A percentile compares a stretch with the other conserved stretches of the same genome.
These are phyloP conservation scores for Pomacea canaliculata DNA, from an alignment of 2,888 invertebrate species.

Conservation along the genomic window DNA sequence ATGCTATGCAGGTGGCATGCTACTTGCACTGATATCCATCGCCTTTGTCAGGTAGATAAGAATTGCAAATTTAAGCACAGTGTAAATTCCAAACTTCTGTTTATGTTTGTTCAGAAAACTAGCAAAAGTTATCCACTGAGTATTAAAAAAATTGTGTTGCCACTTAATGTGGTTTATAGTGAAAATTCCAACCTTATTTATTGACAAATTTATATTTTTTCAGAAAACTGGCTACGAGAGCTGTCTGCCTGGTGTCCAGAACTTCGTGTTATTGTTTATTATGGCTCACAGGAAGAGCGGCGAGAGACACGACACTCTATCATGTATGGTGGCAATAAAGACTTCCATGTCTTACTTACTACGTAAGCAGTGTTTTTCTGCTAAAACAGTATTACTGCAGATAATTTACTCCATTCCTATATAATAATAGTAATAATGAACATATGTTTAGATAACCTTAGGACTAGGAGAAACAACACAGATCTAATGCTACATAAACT, in stretches of 20 bases:
- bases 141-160: no score
- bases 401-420: not conserved
- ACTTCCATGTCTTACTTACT: constrained; percentile 87
- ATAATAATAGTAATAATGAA: not conserved
- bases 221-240: constrained; percentile 72
- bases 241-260: constrained; percentile 69
- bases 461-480: no score
- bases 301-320: constrained; percentile 82
- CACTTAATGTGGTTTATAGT: no score
- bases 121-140: no score
- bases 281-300: constrained; percentile 88
- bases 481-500: no score
- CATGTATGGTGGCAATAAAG: constrained; percentile 79
- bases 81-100: no score
- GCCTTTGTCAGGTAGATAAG: no score
- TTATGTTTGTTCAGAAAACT: no score
- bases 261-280: constrained; percentile 81
- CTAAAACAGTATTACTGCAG: not conserved
- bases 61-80: no score
- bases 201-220: not conserved
- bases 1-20: no score
- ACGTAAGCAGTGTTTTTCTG: constrained; percentile 76
- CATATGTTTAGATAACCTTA: not conserved
- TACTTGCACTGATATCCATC: no score
- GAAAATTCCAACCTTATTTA: no score